Conservation (phyloP, 2,888 invertebrate genomes). For the Melipona bicolor region DNA sequence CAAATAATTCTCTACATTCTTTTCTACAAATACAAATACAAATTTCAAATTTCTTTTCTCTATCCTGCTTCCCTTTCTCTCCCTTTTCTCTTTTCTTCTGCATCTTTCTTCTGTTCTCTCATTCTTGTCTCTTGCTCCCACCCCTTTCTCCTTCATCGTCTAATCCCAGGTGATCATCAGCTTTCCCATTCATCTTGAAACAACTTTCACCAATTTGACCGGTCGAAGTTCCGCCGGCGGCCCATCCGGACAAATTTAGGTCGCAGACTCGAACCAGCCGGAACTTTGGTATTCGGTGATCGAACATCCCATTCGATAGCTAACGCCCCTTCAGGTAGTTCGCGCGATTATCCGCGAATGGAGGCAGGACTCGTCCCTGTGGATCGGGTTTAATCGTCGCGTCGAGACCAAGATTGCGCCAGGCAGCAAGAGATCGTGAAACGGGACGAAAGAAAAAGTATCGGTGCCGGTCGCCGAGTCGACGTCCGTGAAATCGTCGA, state of each 20-base stretch:
- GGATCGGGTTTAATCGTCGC: constrained; percentile 8
- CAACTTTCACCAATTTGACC: neutral
- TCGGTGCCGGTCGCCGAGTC: constrained; percentile 28
- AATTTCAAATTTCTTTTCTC: no score
- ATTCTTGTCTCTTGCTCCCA: no score
- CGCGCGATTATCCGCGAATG: neutral
- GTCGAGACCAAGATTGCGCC: neutral
- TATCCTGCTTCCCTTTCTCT: neutral
- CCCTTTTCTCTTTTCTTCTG: neutral
- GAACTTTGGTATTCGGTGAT: neutral
- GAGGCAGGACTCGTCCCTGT: neutral
- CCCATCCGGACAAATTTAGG: neutral
- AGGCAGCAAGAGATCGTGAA: neutral
- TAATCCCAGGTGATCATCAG: neutral
- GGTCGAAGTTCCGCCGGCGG: neutral
- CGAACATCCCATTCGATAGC: neutral
- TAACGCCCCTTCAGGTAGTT: neutral
- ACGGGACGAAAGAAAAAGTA: neutral
- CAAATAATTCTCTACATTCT: no score
- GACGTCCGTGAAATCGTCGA: constrained; percentile 45
- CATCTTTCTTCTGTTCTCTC: neutral
- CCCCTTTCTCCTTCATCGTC: neutral
- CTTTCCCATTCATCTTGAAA: neutral
- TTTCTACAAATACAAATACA: no score
- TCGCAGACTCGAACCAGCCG: neutral